phyloP scores from a whole-genome alignment of 2,797 vertebrate species.

The Thripadectes ignobilis region DNA sequence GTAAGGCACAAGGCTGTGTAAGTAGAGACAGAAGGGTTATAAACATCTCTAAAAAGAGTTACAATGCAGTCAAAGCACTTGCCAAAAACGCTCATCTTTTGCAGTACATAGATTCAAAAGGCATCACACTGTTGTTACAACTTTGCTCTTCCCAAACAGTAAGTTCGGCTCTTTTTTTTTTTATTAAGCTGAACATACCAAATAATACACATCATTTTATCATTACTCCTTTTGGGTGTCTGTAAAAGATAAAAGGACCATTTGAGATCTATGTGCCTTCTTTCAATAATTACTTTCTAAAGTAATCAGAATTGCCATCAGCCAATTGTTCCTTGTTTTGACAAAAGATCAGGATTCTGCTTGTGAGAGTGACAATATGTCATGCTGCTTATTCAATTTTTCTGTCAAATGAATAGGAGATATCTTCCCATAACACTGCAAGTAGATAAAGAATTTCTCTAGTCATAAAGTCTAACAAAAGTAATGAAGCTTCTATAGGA shows the following conservation, averaged over 20 bases:
- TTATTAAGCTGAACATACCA: neutral
- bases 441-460: neutral
- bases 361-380: neutral
- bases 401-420: neutral
- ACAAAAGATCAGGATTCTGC: neutral
- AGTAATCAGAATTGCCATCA: constrained; percentile 16
- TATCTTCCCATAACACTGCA: neutral
- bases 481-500: neutral
- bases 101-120: neutral
- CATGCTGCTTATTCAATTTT: neutral
- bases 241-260: neutral
- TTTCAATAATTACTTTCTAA: constrained; percentile 5
- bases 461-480: neutral
- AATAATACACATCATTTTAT: neutral
- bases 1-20: neutral
- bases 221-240: neutral
- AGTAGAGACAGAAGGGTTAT: neutral
- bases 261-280: neutral
- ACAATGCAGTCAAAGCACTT: neutral
- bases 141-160: neutral
- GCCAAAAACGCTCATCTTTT: neutral
- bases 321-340: neutral
- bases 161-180: neutral
- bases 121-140: neutral
- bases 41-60: neutral